Percentiles rank a stretch among this genome's conserved stretches.
Evolutionary conservation across 2,113 vertebrate species (phyloP).

Genomic region (Podiceps cristatus): DNA sequence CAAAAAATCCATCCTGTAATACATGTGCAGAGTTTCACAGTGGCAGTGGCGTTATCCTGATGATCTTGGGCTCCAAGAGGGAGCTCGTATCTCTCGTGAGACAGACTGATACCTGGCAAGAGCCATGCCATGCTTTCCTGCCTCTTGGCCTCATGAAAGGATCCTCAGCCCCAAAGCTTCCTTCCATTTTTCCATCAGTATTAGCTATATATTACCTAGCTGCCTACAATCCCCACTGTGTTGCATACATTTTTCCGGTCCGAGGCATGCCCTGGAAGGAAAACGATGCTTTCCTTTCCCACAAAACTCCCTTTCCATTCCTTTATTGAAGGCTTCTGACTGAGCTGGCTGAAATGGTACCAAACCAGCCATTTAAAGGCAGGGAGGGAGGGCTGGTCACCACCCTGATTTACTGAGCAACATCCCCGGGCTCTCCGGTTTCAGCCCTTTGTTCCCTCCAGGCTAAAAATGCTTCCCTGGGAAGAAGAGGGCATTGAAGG

Average conservation of each 20-base stretch:
- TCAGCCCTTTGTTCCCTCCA: neutral
- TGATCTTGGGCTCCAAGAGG: neutral
- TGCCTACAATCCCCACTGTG: neutral
- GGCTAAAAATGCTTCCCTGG: neutral
- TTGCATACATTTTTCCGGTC: neutral
- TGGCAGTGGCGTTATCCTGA: neutral
- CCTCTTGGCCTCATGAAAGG: neutral
- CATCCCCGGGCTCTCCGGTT: neutral
- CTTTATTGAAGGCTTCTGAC: neutral
- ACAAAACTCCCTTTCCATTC: neutral
- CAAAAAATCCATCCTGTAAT: neutral
- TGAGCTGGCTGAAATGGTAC: neutral
- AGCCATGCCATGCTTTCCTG: neutral
- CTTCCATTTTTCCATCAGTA: neutral
- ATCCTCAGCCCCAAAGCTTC: neutral
- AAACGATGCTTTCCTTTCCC: neutral
- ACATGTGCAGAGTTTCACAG: neutral
- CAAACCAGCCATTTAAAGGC: neutral
- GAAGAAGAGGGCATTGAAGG: neutral
- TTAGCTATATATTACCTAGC: neutral
- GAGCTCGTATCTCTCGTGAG: neutral
- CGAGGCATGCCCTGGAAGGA: neutral
- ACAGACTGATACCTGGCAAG: neutral
- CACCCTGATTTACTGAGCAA: neutral
- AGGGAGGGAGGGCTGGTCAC: neutral